Conservation (phyloP, 2,888 invertebrate species). For the Platypus cylindrus region DNA sequence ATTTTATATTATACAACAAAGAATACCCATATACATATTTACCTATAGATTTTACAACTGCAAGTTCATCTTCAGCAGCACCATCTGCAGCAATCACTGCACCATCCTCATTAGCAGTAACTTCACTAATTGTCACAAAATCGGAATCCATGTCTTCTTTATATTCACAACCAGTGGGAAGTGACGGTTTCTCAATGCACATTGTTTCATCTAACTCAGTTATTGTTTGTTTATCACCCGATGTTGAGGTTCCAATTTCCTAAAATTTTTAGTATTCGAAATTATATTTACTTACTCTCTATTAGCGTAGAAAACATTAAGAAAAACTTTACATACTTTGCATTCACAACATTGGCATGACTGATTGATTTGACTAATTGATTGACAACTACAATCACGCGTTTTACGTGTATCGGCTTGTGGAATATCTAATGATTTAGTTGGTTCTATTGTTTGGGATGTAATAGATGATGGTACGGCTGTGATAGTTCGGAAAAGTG, state of each 20-base stretch:
- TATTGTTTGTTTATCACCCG: conserved; percentile 18
- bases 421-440: no score
- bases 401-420: no score
- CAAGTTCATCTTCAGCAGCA: background rate
- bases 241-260: conserved; percentile 20
- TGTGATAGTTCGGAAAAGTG: no score
- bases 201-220: conserved; percentile 16
- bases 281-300: background rate
- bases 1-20: no score
- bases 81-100: conserved; percentile 3
- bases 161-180: conserved; percentile 10
- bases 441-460: no score
- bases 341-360: conserved; percentile 25
- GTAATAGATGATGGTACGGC: no score
- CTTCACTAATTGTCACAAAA: conserved; percentile 14
- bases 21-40: no score
- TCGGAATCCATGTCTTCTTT: conserved; percentile 15
- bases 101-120: conserved; percentile 9
- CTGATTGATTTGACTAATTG: conserved; percentile 18
- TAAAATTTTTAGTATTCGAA: background rate
- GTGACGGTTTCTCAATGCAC: conserved; percentile 9
- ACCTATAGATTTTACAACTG: background rate
- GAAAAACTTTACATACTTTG: conserved; percentile 17
- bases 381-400: conserved; percentile 21
- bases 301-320: background rate